These are phyloP conservation scores for Epinotia bilunana DNA, from an alignment of 2,888 invertebrate genomes.

Conservation along the genomic window DNA sequence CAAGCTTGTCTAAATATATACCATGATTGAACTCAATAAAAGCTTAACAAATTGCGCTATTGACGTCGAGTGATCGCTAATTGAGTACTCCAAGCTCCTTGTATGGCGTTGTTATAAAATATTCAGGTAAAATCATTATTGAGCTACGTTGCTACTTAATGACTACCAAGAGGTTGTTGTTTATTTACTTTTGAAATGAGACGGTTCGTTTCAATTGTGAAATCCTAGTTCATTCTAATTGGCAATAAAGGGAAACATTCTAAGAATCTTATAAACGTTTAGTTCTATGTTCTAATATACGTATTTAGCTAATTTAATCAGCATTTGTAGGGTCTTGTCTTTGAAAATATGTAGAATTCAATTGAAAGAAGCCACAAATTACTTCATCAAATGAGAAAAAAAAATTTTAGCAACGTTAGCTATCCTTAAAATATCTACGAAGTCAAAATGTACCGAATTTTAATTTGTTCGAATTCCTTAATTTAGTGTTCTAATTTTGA, in stretches of 20 bases:
- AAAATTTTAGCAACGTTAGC: neutral
- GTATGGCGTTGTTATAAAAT: conserved; percentile 26
- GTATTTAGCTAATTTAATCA: neutral
- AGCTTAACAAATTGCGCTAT: conserved; percentile 28
- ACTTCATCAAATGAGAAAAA: conserved; percentile 20
- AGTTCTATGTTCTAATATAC: neutral
- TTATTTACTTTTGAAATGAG: neutral
- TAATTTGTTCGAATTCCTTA: conserved; percentile 58
- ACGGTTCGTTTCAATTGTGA: neutral
- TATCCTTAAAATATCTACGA: neutral
- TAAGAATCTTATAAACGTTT: neutral
- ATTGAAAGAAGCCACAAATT: neutral
- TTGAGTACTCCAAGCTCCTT: conserved; percentile 22
- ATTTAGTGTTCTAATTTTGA: conserved; percentile 58
- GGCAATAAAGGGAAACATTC: neutral
- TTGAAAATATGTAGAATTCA: neutral
- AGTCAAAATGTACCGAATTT: conserved; percentile 46
- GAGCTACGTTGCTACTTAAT: conserved; percentile 8
- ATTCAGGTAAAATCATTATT: conserved; percentile 22
- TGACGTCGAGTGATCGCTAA: conserved; percentile 31
- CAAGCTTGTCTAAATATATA: conserved; percentile 22
- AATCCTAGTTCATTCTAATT: neutral
- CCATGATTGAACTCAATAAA: conserved; percentile 20
- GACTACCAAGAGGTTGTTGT: neutral
- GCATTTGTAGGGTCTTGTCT: neutral